Evolutionary conservation across 1,140 invertebrate species (phyloP), one percentile per base, ranked within the genome.

Genomic region (Prorops nasuta): DNA sequence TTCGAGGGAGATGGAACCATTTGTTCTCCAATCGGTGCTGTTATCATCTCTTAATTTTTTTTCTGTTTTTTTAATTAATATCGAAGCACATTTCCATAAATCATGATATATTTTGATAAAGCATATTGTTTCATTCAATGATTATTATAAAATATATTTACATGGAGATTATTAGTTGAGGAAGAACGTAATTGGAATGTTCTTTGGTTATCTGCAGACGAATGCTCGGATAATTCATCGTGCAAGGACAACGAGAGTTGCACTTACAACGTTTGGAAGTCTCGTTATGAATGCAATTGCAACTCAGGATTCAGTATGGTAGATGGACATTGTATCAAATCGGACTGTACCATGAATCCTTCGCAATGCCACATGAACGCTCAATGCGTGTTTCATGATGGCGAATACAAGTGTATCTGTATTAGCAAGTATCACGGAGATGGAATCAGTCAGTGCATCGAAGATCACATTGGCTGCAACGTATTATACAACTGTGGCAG

Each of bases 161-260:
- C n/a, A n/a, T n/a, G n/a, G n/a, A n/a, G n/a, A n/a, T n/a, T n/a
- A n/a, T n/a, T n/a, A n/a, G n/a, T n/a, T n/a, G n/a, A n/a, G n/a
- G n/a, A n/a, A n/a, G n/a, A n/a, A n/a, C n/a, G n/a, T n/a, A n/a
- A n/a, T n/a, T n/a, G n/a, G n/a, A n/a, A n/a, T n/a, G n/a, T n/a
- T n/a, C n/a, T n/a, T n/a, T n/a, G n/a, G n/a, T n/a, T n/a, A n/a
- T n/a, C 35, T 3, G 52, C 78, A 60, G 83, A 84, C 12, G 83
- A 85, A 54, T 94, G 92, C 69, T 82, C 71, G 14, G 79, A 80
- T 18, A 80, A 83, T 42, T 73, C 82, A 0, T 84, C 92, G 21
- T 96, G 93, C 64, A 83, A 85, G 51, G 75, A 79, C 15, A 85
- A 91, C 60, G 91, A 91, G 14, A 82, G 85, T 49, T 97, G 94